Base-by-base conservation (phyloP, 2,888 invertebrate genomes). In the Cheilosia impressa region DNA sequence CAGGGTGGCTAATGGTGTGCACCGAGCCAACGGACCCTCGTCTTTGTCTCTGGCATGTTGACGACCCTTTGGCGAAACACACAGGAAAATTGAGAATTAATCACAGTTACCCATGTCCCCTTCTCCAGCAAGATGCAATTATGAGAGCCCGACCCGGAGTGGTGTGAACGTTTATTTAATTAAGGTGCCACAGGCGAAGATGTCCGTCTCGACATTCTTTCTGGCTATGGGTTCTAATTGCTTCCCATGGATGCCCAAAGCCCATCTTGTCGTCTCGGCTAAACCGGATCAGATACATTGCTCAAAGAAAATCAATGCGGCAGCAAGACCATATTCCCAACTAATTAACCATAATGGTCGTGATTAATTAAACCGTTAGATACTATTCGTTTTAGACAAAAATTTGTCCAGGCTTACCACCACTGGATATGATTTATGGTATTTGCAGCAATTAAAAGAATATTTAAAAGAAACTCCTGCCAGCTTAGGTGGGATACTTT, bases 141-240 rank as follows among this genome's bases (percentile, higher is more conserved):
- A 55, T n/a, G 19, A 55, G 50, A 41, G 22, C 19, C 15, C 10
- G 10, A 5, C 17, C 22, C 27, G 38, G 53, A 65, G 52, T 69
- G 43, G 79, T 75, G 83, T 79, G 83, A 84, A 79, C 75, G 63
- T 84, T 79, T 75, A 79, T 84, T 75, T 84, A 84, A 84, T 84
- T 84, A 80, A 84, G 58, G 52, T 57, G 68, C 80, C 75, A 79
- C 58, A 69, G 77, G 62, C 62, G 55, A 60, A 77, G 68, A 45
- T 45, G 17, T 50, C 41, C 31, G 52, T 9, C 27, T 27, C 34
- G 13, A 38, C 68, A 65, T 60, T 47, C 53, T 27, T 24, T 60
- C 68, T 19, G 65, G 75, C 38, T 66, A 17, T 65, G 58, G 50
- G 24, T 60, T 43, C 76, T 77, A 82, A 82, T 82, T 77, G 41